Evolutionary conservation across 2,797 vertebrate species (phyloP).

Genomic region (Periophthalmus magnuspinnatus): DNA sequence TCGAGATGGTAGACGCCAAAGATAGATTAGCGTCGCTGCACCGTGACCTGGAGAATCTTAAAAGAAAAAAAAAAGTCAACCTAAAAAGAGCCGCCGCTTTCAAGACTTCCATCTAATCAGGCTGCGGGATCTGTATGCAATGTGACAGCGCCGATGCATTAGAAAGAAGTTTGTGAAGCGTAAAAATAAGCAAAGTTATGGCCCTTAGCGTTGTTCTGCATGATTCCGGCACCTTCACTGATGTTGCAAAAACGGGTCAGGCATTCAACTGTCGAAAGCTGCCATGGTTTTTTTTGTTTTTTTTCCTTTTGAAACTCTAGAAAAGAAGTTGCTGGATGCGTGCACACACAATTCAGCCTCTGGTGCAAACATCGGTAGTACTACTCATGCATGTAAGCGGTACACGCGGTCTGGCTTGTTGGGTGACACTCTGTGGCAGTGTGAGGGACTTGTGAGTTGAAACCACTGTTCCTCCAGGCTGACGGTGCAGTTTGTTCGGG

Average conservation of each 20-base stretch:
- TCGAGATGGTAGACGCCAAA: neutral
- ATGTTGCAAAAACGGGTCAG: conserved; percentile 20
- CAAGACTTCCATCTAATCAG: conserved; percentile 16
- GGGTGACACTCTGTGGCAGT: conserved; percentile 25
- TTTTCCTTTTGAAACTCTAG: neutral
- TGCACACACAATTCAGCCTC: conserved; percentile 21
- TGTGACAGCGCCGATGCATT: conserved; percentile 12
- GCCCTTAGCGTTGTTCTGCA: conserved; percentile 27
- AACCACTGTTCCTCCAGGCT: conserved; percentile 27
- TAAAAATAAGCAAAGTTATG: conserved; percentile 33
- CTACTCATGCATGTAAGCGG: conserved; percentile 45
- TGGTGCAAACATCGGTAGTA: conserved; percentile 34
- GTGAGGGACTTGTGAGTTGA: conserved; percentile 31
- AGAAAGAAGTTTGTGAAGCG: conserved; percentile 13
- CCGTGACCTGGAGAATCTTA: neutral
- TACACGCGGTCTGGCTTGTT: conserved; percentile 30
- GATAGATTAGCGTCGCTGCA: neutral
- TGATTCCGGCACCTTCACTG: conserved; percentile 25
- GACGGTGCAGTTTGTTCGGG: conserved; percentile 20
- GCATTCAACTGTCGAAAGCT: conserved; percentile 32
- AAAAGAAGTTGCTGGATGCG: conserved; percentile 18
- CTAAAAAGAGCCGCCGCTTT: conserved; percentile 11
- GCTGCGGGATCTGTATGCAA: conserved; percentile 4
- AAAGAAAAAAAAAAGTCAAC: neutral
- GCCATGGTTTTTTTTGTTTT: neutral